Base-by-base conservation (phyloP, 2,888 invertebrate genomes). In the Ennomos fuscantarius region DNA sequence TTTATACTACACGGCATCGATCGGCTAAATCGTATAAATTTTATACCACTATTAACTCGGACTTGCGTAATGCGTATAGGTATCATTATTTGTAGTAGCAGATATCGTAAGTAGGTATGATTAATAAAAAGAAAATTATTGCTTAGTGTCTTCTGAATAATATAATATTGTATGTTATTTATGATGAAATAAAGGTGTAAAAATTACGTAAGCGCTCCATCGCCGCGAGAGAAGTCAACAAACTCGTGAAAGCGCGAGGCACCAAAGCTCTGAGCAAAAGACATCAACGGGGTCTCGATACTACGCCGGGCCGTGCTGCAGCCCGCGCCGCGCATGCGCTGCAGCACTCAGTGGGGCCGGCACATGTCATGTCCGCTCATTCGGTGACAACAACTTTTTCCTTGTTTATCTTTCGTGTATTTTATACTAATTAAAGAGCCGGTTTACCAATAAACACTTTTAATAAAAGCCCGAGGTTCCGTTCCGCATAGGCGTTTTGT, bases 281-380 rank as follows among this genome's bases (percentile, higher is more conserved):
- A 89, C 90, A 86, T 89, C 88, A 88, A 87, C 88, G 90, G 71
- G 84, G 77, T 77, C 79, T 66, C 76, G 62, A 66, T 69, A 59
- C 72, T 45, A 70, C 69, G 67, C 65, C 61, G 69, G 24, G 24
- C 2, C 66, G 55, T 62, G 45, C 50, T 56, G 58, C 44, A 59
- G 46, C 43, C 46, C 35, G 57, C 51, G 47, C 36, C 43, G 37
- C 8, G 13, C 33, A 12, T 33, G 12, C 32, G 41, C 15, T 37
- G 45, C 11, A 31, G 39, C 41, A 11, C 12, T 11, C 37, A 3
- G 50, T 13, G 56, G 43, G 37, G 37, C 43, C 43, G 44, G 24
- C 45, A 15, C 39, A 40, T 35, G 8, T 10, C 10, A 12, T 34
- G 24, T 24, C 31, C 33, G 32, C 47, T 53, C 44, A 56, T 63